Evolutionary conservation across 2,113 vertebrate species (phyloP), one percentile per base, ranked within the genome.

Genomic region (Oenanthe oenanthe): DNA sequence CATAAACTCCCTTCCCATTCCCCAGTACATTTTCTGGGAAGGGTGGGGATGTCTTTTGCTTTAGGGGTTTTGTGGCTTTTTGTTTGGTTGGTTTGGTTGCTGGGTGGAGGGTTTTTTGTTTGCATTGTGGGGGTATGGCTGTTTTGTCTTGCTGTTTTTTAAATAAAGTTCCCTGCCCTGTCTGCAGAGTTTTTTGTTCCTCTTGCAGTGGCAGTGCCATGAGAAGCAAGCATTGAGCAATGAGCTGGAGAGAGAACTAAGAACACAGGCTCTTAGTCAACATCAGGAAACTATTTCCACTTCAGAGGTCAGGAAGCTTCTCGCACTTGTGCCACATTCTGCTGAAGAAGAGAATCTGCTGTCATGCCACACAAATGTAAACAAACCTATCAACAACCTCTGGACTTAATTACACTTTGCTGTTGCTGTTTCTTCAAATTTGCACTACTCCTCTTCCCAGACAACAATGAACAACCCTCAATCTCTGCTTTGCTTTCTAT

Each of bases 271-370:
- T 75, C 18, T 76, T 40, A 47, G 68, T n/a, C 66, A 91, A 89
- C 81, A 92, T 82, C 71, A 87, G 74, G 56, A 94, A 96, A 81
- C 61, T 4, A 80, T 89, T 84, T 83, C 65, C 65, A 78, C 75
- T 95, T 78, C 65, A 95, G 57, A 91, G 84, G 45, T 47, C 43
- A 42, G 84, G 77, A 93, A 85, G 70, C 31, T 87, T 94, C 86
- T 85, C 6, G 8, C 77, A 40, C 51, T 78, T 58, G 61, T 40
- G 40, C 61, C 85, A 60, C 34, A 71, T 87, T 63, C 61, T 85
- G 38, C 57, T 75, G 48, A 47, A 71, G 63, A 85, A 38, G 42
- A 86, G 34, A 86, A 89, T 47, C n/a, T 73, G 58, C 63, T 76
- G 72, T 60, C 74, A 66, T 29, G 38, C 58, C 86, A 77, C 36